phyloP scores from a whole-genome alignment of 2,888 invertebrate species.

The Aproaerema taeniolella region DNA sequence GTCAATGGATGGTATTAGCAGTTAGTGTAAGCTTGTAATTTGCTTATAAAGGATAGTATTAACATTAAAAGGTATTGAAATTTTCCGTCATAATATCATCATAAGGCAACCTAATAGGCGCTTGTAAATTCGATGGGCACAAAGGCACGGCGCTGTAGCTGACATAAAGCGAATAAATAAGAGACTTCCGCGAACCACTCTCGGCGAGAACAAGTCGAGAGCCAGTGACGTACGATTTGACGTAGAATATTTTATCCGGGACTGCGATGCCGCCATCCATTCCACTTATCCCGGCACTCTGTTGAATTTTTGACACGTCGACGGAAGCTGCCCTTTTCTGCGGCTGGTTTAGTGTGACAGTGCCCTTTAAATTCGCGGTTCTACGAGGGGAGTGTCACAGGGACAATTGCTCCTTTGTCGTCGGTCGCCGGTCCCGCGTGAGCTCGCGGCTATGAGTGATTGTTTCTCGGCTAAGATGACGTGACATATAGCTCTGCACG shows the following conservation, averaged over 20 bases:
- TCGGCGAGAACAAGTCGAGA: slow-evolving; percentile 63
- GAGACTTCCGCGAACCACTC: slow-evolving; percentile 69
- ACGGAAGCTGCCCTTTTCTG: slow-evolving; percentile 61
- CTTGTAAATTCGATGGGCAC: slow-evolving; percentile 58
- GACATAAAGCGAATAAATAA: slow-evolving; percentile 72
- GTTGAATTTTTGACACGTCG: slow-evolving; percentile 74
- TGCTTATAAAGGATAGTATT: too few species aligned
- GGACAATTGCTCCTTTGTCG: slow-evolving; percentile 36
- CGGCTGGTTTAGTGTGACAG: slow-evolving; percentile 61
- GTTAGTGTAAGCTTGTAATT: too few species aligned
- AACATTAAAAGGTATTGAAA: too few species aligned
- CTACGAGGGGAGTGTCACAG: slow-evolving; percentile 33
- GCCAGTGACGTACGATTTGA: slow-evolving; percentile 75
- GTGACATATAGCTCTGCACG: slow-evolving; percentile 21
- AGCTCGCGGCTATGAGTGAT: slow-evolving; percentile 26
- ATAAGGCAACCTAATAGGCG: slow-evolving; percentile 40
- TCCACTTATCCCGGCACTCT: slow-evolving; percentile 72
- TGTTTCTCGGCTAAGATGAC: slow-evolving; percentile 26
- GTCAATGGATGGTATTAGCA: not conserved
- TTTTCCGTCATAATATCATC: too few species aligned
- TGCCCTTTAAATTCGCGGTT: slow-evolving; percentile 65
- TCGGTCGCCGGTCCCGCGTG: slow-evolving; percentile 13
- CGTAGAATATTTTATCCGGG: slow-evolving; percentile 72
- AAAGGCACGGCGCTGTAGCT: slow-evolving; percentile 55
- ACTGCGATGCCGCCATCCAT: slow-evolving; percentile 64